A percentile compares a stretch with the other conserved stretches of the same genome.
Conservation (phyloP, 2,797 vertebrate species). For the Micromesistius poutassou region DNA sequence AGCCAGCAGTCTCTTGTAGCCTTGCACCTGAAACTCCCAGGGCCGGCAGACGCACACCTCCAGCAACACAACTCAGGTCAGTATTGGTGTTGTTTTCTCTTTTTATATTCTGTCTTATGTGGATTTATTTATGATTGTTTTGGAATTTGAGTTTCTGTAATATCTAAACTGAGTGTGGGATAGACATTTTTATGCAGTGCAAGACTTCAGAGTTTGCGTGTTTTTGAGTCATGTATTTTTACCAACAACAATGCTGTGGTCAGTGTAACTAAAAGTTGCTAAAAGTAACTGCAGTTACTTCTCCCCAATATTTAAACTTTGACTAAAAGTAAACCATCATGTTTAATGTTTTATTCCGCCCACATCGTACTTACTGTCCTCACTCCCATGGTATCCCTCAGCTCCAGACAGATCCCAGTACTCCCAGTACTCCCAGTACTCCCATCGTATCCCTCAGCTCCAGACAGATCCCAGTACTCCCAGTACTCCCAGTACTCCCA, state of each 20-base stretch:
- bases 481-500: no score
- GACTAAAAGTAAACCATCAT: no score
- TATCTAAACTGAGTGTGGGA: not conserved
- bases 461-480: no score
- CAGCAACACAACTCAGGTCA: not conserved
- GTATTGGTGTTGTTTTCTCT: not conserved
- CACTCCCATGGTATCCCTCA: not conserved
- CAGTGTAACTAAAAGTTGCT: not conserved
- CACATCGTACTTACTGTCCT: not conserved
- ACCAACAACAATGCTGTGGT: no score
- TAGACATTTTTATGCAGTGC: not conserved
- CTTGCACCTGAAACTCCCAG: no score
- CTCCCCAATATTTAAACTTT: not conserved
- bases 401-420: no score
- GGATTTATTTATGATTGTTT: not conserved
- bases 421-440: no score
- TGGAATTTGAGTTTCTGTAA: not conserved
- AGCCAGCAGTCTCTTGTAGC: slow-evolving; percentile 17
- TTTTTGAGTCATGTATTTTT: not conserved
- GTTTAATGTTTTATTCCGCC: not conserved
- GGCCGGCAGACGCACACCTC: not conserved
- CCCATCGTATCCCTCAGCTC: no score
- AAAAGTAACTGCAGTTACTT: no score
- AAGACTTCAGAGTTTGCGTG: not conserved
- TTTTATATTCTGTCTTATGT: not conserved